phyloP scores from a whole-genome alignment of 2,797 vertebrate genomes.

The Clarias pachynema region DNA sequence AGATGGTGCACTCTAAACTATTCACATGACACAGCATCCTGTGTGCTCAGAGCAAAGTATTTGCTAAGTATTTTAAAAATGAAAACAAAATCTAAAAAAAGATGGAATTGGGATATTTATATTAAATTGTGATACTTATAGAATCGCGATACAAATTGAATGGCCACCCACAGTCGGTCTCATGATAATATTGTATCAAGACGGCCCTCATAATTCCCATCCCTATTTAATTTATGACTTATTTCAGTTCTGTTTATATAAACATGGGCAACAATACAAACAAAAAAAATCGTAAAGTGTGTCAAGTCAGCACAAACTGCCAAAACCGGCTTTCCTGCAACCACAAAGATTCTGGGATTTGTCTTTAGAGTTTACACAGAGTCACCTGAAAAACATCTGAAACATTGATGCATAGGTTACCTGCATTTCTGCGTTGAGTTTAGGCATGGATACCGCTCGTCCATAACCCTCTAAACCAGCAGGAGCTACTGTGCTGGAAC shows the following conservation, averaged over 20 bases:
- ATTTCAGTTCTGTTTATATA: neutral
- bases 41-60: too few species aligned
- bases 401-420: conserved; percentile 64
- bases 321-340: neutral
- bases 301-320: neutral
- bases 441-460: conserved; percentile 91
- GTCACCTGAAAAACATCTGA: neutral
- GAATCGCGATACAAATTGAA: too few species aligned
- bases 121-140: too few species aligned
- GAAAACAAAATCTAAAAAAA: too few species aligned
- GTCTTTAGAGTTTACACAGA: neutral
- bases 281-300: neutral
- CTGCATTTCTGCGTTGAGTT: conserved; percentile 86
- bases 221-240: neutral
- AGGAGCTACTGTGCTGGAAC: conserved; percentile 74
- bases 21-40: too few species aligned
- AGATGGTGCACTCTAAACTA: too few species aligned
- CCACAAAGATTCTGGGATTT: neutral
- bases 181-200: too few species aligned
- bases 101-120: too few species aligned
- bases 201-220: too few species aligned
- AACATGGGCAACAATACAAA: neutral
- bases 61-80: too few species aligned
- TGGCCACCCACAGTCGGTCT: too few species aligned
- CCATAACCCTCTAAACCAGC: conserved; percentile 87